A percentile compares a stretch with the other conserved stretches of the same genome.
phyloP scores from a whole-genome alignment of 2,888 invertebrate genomes.

The Macaria liturata region DNA sequence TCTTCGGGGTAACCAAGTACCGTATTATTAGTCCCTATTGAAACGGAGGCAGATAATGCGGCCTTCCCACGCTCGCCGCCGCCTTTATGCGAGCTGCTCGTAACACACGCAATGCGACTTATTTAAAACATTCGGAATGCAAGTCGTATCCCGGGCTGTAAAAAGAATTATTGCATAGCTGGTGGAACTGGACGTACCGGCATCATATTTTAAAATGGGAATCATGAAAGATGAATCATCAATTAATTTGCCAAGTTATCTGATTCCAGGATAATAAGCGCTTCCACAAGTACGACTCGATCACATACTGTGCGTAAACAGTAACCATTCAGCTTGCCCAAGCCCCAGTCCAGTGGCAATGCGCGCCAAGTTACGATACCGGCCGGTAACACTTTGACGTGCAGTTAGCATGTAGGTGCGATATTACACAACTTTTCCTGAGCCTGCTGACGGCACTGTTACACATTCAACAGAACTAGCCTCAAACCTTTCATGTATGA shows the following conservation, averaged over 20 bases:
- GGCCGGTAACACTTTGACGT: slow-evolving; percentile 41
- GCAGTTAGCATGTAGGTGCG: slow-evolving; percentile 67
- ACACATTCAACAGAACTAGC: slow-evolving; percentile 37
- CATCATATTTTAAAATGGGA: not conserved
- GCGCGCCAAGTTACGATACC: slow-evolving; percentile 7
- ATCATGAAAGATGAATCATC: no score
- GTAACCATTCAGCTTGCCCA: slow-evolving; percentile 36
- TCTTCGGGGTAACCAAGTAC: slow-evolving; percentile 38
- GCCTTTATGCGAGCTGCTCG: slow-evolving; percentile 36
- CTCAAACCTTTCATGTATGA: slow-evolving; percentile 10
- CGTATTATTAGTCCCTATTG: slow-evolving; percentile 45
- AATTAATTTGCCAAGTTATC: no score
- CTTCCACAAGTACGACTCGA: no score
- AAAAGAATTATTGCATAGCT: slow-evolving; percentile 2
- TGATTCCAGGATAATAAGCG: no score
- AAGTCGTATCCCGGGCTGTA: slow-evolving; percentile 13
- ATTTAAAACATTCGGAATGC: slow-evolving; percentile 18
- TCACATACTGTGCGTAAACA: slow-evolving; percentile 17
- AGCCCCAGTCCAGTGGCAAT: slow-evolving; percentile 39
- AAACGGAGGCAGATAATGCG: slow-evolving; percentile 50
- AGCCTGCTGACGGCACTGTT: slow-evolving; percentile 42
- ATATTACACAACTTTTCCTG: slow-evolving; percentile 65
- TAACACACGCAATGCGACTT: slow-evolving; percentile 38
- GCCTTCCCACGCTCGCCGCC: slow-evolving; percentile 55
- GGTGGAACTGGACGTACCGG: slow-evolving; percentile 1